These are phyloP conservation scores for Scelioninae gen. 1 DNA, from an alignment of 2,888 invertebrate species.

Conservation along the genomic window DNA sequence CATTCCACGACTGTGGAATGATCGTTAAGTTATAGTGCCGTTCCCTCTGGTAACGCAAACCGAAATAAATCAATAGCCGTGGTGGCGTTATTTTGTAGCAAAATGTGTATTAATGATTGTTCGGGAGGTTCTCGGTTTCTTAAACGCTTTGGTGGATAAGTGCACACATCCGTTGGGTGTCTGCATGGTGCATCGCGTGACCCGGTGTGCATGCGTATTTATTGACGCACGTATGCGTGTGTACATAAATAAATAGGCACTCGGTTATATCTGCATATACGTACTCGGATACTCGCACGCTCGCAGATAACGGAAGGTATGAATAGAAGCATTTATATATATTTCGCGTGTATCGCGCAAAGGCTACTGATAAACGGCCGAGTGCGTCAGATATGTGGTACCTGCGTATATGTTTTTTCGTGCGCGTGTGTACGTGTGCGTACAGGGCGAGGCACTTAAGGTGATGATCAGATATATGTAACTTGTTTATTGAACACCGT, in stretches of 20 bases:
- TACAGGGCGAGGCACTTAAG: slow-evolving; percentile 70
- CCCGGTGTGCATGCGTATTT: slow-evolving; percentile 60
- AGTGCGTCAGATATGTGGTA: slow-evolving; percentile 64
- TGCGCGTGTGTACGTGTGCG: slow-evolving; percentile 29
- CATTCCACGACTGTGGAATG: slow-evolving; percentile 5
- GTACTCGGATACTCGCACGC: slow-evolving; percentile 63
- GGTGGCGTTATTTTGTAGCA: slow-evolving; percentile 18
- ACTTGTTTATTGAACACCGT: slow-evolving; percentile 70
- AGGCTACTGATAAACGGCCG: slow-evolving; percentile 74
- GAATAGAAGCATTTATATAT: slow-evolving; percentile 79
- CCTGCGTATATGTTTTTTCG: slow-evolving; percentile 23
- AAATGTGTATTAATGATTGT: slow-evolving; percentile 56
- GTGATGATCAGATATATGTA: slow-evolving; percentile 71
- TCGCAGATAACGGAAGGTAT: slow-evolving; percentile 76
- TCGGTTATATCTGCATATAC: slow-evolving; percentile 68
- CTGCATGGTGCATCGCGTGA: slow-evolving; percentile 69
- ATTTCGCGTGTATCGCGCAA: slow-evolving; percentile 76
- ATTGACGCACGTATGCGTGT: slow-evolving; percentile 60
- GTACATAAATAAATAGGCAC: slow-evolving; percentile 71
- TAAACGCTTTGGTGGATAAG: slow-evolving; percentile 50
- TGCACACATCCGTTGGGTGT: slow-evolving; percentile 52
- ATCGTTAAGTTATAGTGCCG: not conserved
- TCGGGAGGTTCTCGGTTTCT: slow-evolving; percentile 40
- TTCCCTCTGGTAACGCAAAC: slow-evolving; percentile 15
- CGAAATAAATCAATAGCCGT: slow-evolving; percentile 34